Conservation (phyloP, 2,797 vertebrate species). For the Spea hammondii region DNA sequence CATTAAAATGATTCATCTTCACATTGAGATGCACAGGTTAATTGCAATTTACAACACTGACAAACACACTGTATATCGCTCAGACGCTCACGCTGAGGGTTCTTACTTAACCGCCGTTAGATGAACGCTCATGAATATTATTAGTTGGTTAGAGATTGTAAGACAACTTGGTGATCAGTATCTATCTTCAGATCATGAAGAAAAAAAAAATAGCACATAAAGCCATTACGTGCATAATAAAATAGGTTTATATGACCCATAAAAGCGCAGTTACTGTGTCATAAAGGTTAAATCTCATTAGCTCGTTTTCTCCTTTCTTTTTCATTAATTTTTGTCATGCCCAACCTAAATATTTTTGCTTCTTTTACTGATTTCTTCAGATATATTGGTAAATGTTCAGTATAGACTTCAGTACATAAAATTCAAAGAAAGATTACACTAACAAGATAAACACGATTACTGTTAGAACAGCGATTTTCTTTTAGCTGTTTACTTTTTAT, state of each 20-base stretch:
- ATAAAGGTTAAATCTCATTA: background rate
- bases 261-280: conserved; percentile 26
- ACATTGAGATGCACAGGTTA: conserved; percentile 53
- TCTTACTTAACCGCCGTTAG: conserved; percentile 28
- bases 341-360: too few species aligned
- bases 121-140: conserved; percentile 14
- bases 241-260: conserved; percentile 15
- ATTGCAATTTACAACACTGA: conserved; percentile 48
- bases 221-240: conserved; percentile 20
- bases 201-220: conserved; percentile 9
- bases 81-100: conserved; percentile 9
- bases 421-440: too few species aligned
- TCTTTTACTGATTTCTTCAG: too few species aligned
- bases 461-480: too few species aligned
- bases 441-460: too few species aligned
- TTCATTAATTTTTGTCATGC: too few species aligned
- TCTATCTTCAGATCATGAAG: conserved; percentile 22
- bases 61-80: conserved; percentile 9
- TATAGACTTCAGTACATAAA: too few species aligned
- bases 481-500: too few species aligned
- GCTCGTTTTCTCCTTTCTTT: too few species aligned
- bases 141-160: conserved; percentile 29
- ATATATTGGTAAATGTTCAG: too few species aligned
- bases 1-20: conserved; percentile 53
- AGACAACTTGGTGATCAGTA: conserved; percentile 11